A percentile compares a stretch with the other conserved stretches of the same genome.
These are phyloP conservation scores for Philereme transversata DNA, from an alignment of 2,888 invertebrate species.

Conservation along the genomic window DNA sequence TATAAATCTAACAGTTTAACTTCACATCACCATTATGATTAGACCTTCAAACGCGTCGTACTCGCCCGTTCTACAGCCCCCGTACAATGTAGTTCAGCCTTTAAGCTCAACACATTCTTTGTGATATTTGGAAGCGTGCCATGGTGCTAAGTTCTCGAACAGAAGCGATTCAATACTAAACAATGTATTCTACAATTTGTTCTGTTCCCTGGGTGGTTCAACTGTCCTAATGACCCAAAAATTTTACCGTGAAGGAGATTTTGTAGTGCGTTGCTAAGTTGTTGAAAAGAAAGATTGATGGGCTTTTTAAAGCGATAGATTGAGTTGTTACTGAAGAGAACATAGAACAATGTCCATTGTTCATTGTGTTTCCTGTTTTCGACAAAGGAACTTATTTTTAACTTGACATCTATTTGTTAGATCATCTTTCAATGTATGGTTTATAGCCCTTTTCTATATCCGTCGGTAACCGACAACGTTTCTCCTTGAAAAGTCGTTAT, in stretches of 20 bases:
- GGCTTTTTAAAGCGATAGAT: constrained; percentile 31
- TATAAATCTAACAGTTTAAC: no score
- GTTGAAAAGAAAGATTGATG: constrained; percentile 41
- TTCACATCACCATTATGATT: no score
- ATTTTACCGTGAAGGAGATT: constrained; percentile 51
- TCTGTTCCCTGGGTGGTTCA: constrained; percentile 28
- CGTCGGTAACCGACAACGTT: no score
- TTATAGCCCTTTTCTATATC: no score
- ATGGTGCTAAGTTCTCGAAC: constrained; percentile 44
- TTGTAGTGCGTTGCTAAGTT: constrained; percentile 40
- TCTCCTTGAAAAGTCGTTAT: no score
- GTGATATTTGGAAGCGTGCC: constrained; percentile 55
- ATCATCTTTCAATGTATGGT: no score
- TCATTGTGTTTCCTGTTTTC: no score
- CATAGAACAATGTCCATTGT: not conserved
- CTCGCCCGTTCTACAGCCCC: not conserved
- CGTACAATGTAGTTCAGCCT: constrained; percentile 12
- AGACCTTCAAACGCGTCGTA: not conserved
- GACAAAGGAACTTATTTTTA: no score
- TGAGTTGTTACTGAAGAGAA: constrained; percentile 24
- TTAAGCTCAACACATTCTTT: constrained; percentile 45
- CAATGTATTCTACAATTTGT: constrained; percentile 30
- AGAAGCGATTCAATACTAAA: constrained; percentile 60
- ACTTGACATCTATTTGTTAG: no score
- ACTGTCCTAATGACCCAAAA: constrained; percentile 54